Evolutionary conservation across 2,797 vertebrate species (phyloP).

Genomic region (Oreochromis grahami): DNA sequence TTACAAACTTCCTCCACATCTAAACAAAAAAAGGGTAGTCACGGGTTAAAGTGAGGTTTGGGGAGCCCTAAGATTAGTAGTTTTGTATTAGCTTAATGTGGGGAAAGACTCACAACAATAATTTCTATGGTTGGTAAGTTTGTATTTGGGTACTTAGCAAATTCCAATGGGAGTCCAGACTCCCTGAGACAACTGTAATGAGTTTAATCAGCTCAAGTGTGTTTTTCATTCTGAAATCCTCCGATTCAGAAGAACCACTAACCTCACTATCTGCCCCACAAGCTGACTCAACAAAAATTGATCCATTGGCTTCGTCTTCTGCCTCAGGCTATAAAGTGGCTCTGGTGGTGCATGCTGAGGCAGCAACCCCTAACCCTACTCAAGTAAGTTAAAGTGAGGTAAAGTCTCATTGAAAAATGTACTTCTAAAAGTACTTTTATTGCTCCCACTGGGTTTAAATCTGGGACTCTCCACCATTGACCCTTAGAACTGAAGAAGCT

Average conservation of each 20-base stretch:
- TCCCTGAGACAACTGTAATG: no score
- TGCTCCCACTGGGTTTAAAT: no score
- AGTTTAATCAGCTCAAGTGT: no score
- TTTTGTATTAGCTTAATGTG: no score
- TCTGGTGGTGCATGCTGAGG: background rate
- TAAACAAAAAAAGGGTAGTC: background rate
- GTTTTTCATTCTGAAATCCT: background rate
- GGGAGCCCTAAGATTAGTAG: background rate
- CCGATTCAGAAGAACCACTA: background rate
- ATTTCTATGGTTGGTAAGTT: no score
- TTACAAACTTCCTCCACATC: background rate
- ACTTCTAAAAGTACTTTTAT: background rate
- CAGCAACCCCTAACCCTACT: background rate
- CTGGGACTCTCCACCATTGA: no score
- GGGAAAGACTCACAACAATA: no score
- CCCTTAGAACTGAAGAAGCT: no score
- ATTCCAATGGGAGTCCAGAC: no score
- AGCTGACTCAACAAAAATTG: background rate
- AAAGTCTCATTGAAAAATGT: background rate
- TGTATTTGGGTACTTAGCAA: no score
- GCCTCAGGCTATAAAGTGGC: background rate
- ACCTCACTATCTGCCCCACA: background rate
- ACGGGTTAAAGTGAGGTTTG: background rate
- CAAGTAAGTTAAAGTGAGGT: background rate
- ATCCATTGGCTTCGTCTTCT: background rate